Percentiles rank a stretch among this genome's conserved stretches.
phyloP scores from a whole-genome alignment of 1,140 invertebrate species.

The Odontomachus brunneus region DNA sequence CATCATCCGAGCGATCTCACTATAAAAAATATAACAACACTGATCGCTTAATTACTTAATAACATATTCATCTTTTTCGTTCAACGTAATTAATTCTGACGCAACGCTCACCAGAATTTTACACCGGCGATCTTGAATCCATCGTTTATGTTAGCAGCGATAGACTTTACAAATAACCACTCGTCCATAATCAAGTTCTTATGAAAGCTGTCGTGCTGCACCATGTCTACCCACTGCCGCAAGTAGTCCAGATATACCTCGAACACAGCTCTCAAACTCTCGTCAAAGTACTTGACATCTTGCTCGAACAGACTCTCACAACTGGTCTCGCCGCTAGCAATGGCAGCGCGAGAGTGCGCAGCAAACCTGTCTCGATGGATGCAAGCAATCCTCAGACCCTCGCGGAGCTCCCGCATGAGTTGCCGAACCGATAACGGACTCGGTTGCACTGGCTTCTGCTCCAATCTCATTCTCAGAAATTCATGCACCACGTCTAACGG shows the following conservation, averaged over 20 bases:
- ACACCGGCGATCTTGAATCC: constrained; percentile 89
- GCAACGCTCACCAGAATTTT: constrained; percentile 88
- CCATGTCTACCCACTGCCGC: constrained; percentile 89
- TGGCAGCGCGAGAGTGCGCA: constrained; percentile 89
- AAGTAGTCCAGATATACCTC: constrained; percentile 92
- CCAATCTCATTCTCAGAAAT: constrained; percentile 93
- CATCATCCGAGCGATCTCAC: constrained; percentile 78
- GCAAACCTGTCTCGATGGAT: constrained; percentile 91
- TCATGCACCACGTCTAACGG: constrained; percentile 95
- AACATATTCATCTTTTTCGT: too few species aligned
- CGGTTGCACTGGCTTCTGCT: constrained; percentile 93
- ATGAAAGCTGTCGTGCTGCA: constrained; percentile 89
- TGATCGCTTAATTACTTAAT: constrained; percentile 2
- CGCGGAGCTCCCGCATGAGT: constrained; percentile 94
- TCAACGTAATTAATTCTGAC: not conserved
- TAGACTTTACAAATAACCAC: constrained; percentile 91
- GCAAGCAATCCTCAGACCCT: constrained; percentile 92
- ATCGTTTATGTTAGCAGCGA: constrained; percentile 89
- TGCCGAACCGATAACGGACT: constrained; percentile 94
- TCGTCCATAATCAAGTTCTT: constrained; percentile 93
- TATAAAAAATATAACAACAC: constrained; percentile 55
- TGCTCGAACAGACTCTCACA: constrained; percentile 85
- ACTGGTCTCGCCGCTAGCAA: constrained; percentile 85
- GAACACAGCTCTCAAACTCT: constrained; percentile 90
- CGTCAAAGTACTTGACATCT: constrained; percentile 91